phyloP scores from a whole-genome alignment of 2,888 invertebrate species.

The Xylota sylvarum region DNA sequence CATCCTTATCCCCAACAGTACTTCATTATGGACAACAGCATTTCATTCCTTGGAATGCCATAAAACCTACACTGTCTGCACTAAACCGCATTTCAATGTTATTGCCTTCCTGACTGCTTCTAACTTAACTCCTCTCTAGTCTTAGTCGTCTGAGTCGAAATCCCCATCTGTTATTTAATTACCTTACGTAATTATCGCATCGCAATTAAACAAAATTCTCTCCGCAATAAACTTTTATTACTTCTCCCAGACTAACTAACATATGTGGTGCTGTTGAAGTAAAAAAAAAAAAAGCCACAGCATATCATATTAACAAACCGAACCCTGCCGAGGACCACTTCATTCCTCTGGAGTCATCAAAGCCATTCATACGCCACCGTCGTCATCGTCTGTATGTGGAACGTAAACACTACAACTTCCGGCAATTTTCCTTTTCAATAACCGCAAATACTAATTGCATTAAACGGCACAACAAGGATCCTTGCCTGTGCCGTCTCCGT shows the following conservation, averaged over 20 bases:
- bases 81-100: slow-evolving; percentile 1
- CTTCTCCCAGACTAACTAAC: background rate
- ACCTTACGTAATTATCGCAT: slow-evolving; percentile 39
- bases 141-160: background rate
- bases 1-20: background rate
- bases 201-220: slow-evolving; percentile 39
- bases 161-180: slow-evolving; percentile 33
- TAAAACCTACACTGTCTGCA: background rate
- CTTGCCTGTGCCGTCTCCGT: slow-evolving; percentile 9
- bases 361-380: slow-evolving; percentile 22
- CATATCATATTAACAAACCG: slow-evolving; percentile 18
- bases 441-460: slow-evolving; percentile 71
- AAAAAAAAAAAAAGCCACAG: slow-evolving; percentile 15
- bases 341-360: slow-evolving; percentile 45
- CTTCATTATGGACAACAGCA: background rate
- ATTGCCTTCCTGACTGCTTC: slow-evolving; percentile 1
- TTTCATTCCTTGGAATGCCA: background rate
- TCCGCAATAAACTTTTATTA: slow-evolving; percentile 39
- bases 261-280: slow-evolving; percentile 14
- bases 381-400: slow-evolving; percentile 20
- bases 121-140: background rate
- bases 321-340: slow-evolving; percentile 4
- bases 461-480: slow-evolving; percentile 53
- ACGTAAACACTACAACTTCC: slow-evolving; percentile 58
- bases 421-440: slow-evolving; percentile 71